Evolutionary conservation across 1,140 invertebrate genomes (phyloP), one percentile per base, ranked within the genome.

Genomic region (Philotrypesis tridentata): DNA sequence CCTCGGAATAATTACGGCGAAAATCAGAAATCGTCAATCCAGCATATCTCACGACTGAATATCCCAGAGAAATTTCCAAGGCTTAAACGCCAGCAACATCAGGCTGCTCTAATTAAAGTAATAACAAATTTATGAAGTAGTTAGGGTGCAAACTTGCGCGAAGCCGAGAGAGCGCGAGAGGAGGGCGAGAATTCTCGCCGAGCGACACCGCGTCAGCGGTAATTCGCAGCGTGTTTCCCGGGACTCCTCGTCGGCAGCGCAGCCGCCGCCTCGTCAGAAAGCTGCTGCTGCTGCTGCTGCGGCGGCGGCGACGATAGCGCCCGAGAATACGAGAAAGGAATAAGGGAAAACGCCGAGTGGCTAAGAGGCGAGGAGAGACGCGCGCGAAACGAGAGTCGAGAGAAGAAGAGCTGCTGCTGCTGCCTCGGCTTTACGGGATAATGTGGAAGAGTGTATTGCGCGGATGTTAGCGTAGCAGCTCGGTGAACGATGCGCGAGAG

Each of bases 171-270:
- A n/a, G 48, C 21, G 48, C 0, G 21, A 21, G 7, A 9, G 25
- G 61, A 21, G 23, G 8, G 25, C 27, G n/a, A 14, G 27, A 65
- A 65, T 65, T 29, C 27, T 27, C 61, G 61, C 61, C 9, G 23
- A 9, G 60, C 27, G 25, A 65, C 61, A 65, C 23, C 17, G n/a
- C n/a, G 67, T 72, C 25, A 78, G 25, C 29, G 55, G 33, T 29
- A 80, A 80, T 73, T 80, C 33, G 78, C 55, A 65, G 23, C 25
- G 55, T 73, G 33, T 80, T 73, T 43, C 29, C 3, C 31, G 29
- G 8, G 60, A n/a, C 8, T n/a, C 9, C 40, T 31, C 68, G 37
- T n/a, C 25, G 14, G 71, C 40, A 55, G 21, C 21, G 6, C 14
- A 14, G 48, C n/a, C 17, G 48, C 6, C 48, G 48, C 21, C 21